Conservation (phyloP, 2,797 vertebrate species). For the Myiotriccus ornatus region DNA sequence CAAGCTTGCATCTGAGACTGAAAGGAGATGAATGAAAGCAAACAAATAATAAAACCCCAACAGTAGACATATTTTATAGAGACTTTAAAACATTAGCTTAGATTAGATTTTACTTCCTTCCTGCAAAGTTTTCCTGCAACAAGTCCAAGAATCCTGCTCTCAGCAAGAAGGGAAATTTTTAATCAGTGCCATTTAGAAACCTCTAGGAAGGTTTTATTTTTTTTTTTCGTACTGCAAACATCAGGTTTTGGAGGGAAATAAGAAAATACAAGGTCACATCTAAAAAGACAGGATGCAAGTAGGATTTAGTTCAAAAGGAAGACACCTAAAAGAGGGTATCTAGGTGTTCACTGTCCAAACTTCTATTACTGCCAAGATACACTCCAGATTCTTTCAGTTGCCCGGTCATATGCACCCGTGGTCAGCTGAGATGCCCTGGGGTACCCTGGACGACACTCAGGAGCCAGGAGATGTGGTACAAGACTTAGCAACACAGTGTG, state of each 20-base stretch:
- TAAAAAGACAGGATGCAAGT: neutral
- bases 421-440: neutral
- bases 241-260: neutral
- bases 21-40: neutral
- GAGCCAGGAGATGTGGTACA: neutral
- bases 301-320: neutral
- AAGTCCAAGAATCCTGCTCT: neutral
- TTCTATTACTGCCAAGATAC: neutral
- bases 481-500: rapidly evolving
- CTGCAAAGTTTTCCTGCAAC: neutral
- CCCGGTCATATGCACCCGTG: rapidly evolving
- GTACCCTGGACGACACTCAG: neutral
- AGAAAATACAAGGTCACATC: neutral
- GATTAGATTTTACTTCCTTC: neutral
- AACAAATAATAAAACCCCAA: neutral
- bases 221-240: neutral
- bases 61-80: neutral
- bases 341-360: neutral
- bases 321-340: neutral
- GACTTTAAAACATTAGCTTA: neutral
- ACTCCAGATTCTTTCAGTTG: neutral
- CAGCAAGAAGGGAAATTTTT: neutral
- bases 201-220: neutral
- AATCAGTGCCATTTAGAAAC: neutral
- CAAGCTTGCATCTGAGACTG: neutral